phyloP scores from a whole-genome alignment of 1,140 invertebrate genomes.

The Papilio glaucus region DNA sequence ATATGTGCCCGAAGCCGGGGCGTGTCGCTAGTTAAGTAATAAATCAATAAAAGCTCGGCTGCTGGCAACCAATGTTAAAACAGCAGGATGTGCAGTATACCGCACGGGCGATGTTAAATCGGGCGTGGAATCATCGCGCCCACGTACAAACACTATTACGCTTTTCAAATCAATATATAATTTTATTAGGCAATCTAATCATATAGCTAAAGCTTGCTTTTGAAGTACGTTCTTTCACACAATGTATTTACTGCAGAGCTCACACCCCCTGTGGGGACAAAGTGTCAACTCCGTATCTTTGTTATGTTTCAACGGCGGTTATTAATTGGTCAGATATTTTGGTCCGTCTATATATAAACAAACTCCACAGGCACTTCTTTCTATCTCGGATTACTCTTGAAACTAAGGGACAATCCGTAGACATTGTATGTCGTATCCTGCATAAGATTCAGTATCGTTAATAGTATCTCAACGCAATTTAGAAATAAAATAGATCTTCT shows the following conservation, averaged over 20 bases:
- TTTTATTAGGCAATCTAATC: neutral
- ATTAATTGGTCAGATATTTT: constrained; percentile 60
- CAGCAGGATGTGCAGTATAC: constrained; percentile 19
- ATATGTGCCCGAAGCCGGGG: neutral
- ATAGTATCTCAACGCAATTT: too few species aligned
- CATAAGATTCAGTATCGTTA: too few species aligned
- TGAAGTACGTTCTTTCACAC: neutral
- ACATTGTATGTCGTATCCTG: too few species aligned
- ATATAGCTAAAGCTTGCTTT: too few species aligned
- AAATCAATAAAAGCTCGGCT: neutral
- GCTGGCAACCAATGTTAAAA: constrained; percentile 22
- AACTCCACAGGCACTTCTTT: constrained; percentile 50
- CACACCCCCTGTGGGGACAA: neutral
- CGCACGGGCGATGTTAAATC: constrained; percentile 28
- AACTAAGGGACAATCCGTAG: constrained; percentile 17
- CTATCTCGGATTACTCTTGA: constrained; percentile 42
- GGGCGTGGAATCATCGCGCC: constrained; percentile 26
- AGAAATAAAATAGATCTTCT: too few species aligned
- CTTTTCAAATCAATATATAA: neutral
- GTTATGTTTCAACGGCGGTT: constrained; percentile 48
- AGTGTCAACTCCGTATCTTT: constrained; percentile 49
- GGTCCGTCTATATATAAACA: constrained; percentile 57
- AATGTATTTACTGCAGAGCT: neutral
- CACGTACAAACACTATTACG: neutral
- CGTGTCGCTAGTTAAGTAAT: constrained; percentile 13